These are phyloP conservation scores for Gephyroberyx darwinii DNA, from an alignment of 2,797 vertebrate species.

Conservation along the genomic window DNA sequence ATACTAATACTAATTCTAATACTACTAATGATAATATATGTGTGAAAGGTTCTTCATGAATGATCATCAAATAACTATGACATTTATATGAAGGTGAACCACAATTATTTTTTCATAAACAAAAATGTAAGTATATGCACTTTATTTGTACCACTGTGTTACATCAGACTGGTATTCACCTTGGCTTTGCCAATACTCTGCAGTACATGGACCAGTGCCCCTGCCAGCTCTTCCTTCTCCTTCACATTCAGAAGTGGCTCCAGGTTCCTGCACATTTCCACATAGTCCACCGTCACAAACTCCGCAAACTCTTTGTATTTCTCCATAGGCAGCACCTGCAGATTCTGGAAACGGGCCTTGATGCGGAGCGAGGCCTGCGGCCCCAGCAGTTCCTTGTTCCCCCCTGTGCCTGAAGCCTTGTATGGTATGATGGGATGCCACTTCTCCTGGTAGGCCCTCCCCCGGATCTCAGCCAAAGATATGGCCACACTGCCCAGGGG, in stretches of 20 bases:
- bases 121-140: too few species aligned
- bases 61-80: too few species aligned
- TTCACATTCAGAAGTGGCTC: conserved; percentile 87
- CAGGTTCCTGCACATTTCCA: conserved; percentile 85
- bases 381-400: conserved; percentile 73
- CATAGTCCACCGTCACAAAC: conserved; percentile 89
- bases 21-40: too few species aligned
- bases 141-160: too few species aligned
- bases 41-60: too few species aligned
- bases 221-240: conserved; percentile 92
- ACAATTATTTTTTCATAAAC: too few species aligned
- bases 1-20: too few species aligned
- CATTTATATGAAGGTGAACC: too few species aligned
- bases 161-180: conserved; percentile 71
- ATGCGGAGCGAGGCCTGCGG: conserved; percentile 83
- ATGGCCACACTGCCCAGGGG: conserved; percentile 84
- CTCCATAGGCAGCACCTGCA: conserved; percentile 90
- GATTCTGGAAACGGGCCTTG: conserved; percentile 86
- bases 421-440: conserved; percentile 87
- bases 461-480: conserved; percentile 79
- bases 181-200: conserved; percentile 94
- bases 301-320: conserved; percentile 96
- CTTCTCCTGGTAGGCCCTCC: conserved; percentile 84
- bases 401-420: conserved; percentile 61
- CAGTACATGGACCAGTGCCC: conserved; percentile 89